phyloP scores from a whole-genome alignment of 2,888 invertebrate genomes.

The Dione vanillae region DNA sequence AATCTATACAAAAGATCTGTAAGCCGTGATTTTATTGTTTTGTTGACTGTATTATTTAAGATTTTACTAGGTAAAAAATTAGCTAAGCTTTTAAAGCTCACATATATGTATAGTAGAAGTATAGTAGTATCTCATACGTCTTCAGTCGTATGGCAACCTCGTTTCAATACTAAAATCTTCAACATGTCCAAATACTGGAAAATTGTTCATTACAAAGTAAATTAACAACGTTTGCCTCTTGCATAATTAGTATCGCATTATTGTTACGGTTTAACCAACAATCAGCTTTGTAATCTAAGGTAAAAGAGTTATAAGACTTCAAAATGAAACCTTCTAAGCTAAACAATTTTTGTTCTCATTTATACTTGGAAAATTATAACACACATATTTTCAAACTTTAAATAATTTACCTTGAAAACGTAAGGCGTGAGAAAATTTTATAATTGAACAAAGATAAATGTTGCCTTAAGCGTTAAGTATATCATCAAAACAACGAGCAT shows the following conservation, averaged over 20 bases:
- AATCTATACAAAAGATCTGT: no score
- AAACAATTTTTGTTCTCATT: constrained; percentile 3
- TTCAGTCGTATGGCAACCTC: not conserved
- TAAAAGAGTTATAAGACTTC: constrained; percentile 15
- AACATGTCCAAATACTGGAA: constrained; percentile 6
- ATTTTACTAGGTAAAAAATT: no score
- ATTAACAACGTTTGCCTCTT: constrained; percentile 10
- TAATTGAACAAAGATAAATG: constrained; percentile 9
- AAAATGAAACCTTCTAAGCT: constrained; percentile 6
- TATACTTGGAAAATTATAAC: constrained; percentile 8
- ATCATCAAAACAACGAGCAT: constrained; percentile 7
- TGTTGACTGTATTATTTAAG: no score
- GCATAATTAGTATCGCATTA: constrained; percentile 16
- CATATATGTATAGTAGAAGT: not conserved
- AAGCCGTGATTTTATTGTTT: no score
- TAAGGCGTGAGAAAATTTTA: constrained; percentile 6
- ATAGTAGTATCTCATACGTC: not conserved
- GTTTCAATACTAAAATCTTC: not conserved
- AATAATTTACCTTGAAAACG: constrained; percentile 10
- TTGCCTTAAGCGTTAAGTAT: constrained; percentile 6
- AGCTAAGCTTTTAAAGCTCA: no score
- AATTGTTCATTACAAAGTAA: constrained; percentile 7
- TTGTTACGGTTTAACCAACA: constrained; percentile 9
- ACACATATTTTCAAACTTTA: constrained; percentile 10
- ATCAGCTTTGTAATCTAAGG: constrained; percentile 14